Base-by-base conservation (phyloP, 2,888 invertebrate genomes). In the Melinaea marsaeus region DNA sequence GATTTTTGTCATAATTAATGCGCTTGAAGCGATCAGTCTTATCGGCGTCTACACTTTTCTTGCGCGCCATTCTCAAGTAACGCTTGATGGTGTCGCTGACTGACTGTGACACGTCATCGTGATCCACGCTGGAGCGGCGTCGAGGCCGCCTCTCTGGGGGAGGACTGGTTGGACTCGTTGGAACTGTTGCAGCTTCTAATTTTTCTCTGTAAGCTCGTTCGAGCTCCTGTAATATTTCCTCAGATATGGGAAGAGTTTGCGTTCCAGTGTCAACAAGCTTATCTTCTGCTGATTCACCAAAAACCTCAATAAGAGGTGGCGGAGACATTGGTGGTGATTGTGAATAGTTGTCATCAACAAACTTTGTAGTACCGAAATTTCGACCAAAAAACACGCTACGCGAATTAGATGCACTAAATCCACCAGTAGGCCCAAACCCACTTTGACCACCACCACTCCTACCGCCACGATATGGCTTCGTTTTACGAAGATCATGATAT, bases 61-160 rank as follows among this genome's bases (percentile, higher is more conserved):
- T 97, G 46, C 97, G 92, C 6, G 96, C 96, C 96, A 97, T 97
- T 63, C 95, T 91, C 58, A 97, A 84, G 81, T 97, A 97, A 9
- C 96, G 91, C 82, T 96, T 96, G 66, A 97, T 96, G 70, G 96
- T 96, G 77, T 96, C 96, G 77, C 96, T 95, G 35, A 97, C 96
- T 0, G 96, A 96, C 67, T 96, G 96, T 0, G 96, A 96, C 0
- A 96, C 94, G 76, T 96, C 96, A 75, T 96, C 96, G 79, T 96
- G 94, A 77, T 96, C 96, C 13, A 96, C 94, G 78, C 95, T 95
- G 73, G 95, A 95, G 73, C 95, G 93, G 56, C 96, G 92, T 6
- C 95, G 88, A 6, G 86, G 80, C 60, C 84, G 83, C 22, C 86
- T 79, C 60, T 81, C 90, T 2, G 85, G 79, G 13, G 86, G 80